A percentile compares a stretch with the other conserved stretches of the same genome.
Conservation (phyloP, 2,797 vertebrate genomes). For the Brotogeris chrysoptera region DNA sequence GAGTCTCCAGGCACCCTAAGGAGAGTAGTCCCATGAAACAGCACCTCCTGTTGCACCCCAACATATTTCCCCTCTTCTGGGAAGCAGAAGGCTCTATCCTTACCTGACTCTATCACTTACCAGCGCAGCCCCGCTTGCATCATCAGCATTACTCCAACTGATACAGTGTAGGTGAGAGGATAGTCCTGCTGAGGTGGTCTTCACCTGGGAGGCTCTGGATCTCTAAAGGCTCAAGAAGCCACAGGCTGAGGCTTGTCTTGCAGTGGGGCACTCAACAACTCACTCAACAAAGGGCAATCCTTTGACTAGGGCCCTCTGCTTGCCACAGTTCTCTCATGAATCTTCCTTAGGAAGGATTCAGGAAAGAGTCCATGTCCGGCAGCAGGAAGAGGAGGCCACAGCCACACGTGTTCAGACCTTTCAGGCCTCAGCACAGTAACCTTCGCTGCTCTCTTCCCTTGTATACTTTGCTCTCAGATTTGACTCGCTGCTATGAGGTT, state of each 20-base stretch:
- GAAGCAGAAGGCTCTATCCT: neutral
- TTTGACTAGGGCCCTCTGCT: neutral
- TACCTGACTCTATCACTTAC: neutral
- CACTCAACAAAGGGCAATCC: neutral
- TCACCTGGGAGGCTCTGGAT: neutral
- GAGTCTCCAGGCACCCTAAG: neutral
- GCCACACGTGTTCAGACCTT: neutral
- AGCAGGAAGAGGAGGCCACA: neutral
- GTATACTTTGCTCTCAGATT: neutral
- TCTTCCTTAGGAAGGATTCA: neutral
- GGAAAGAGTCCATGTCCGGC: neutral
- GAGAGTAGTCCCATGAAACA: neutral
- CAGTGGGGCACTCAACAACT: neutral
- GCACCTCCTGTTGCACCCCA: neutral
- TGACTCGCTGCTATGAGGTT: constrained; percentile 63
- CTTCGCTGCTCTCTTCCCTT: neutral
- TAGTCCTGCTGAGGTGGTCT: neutral
- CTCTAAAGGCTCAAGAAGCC: neutral
- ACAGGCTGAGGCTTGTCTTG: neutral
- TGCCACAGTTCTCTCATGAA: neutral
- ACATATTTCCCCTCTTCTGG: neutral
- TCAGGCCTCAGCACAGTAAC: constrained; percentile 42
- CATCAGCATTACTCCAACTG: neutral
- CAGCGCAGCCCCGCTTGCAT: neutral
- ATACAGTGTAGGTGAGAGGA: neutral